A percentile compares a stretch with the other conserved stretches of the same genome.
phyloP scores from a whole-genome alignment of 2,797 vertebrate genomes.

The Craterocephalus amniculus region DNA sequence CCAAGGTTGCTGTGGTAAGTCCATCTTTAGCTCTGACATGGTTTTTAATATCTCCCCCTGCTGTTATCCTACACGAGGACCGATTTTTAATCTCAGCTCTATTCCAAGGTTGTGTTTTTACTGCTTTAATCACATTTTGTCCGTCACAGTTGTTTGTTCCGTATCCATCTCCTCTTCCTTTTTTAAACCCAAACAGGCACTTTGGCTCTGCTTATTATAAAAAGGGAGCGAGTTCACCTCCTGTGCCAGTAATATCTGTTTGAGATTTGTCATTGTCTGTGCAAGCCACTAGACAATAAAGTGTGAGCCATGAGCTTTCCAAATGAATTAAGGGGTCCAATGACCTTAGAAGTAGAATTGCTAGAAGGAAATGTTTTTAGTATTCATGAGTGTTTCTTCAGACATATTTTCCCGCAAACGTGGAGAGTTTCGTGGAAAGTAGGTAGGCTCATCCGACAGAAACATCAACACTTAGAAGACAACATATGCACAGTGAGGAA shows the following conservation, averaged over 20 bases:
- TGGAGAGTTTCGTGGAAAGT: not conserved
- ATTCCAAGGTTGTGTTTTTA: conserved; percentile 31
- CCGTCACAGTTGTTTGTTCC: conserved; percentile 10
- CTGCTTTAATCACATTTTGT: conserved; percentile 26
- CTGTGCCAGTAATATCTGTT: conserved; percentile 23
- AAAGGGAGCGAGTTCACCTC: conserved; percentile 20
- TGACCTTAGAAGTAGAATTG: conserved; percentile 25
- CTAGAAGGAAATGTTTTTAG: conserved; percentile 4
- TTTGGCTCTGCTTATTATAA: conserved; percentile 18
- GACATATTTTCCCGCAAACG: conserved; percentile 5
- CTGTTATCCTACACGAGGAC: conserved; percentile 28
- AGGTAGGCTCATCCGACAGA: conserved; percentile 22
- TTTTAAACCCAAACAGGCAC: conserved; percentile 25
- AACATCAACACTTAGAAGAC: conserved; percentile 32
- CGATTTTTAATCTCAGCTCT: conserved; percentile 17
- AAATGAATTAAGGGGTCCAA: conserved; percentile 32
- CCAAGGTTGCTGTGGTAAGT: conserved; percentile 92
- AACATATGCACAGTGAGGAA: conserved; percentile 19
- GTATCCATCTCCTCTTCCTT: conserved; percentile 7
- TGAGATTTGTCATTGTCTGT: conserved; percentile 25
- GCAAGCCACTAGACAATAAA: conserved; percentile 34
- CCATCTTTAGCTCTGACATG: conserved; percentile 31
- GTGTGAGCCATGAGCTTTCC: conserved; percentile 20
- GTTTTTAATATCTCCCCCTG: conserved; percentile 39
- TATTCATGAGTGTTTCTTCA: conserved; percentile 27